Conservation (phyloP, 2,797 vertebrate genomes). For the Sphenodon punctatus region DNA sequence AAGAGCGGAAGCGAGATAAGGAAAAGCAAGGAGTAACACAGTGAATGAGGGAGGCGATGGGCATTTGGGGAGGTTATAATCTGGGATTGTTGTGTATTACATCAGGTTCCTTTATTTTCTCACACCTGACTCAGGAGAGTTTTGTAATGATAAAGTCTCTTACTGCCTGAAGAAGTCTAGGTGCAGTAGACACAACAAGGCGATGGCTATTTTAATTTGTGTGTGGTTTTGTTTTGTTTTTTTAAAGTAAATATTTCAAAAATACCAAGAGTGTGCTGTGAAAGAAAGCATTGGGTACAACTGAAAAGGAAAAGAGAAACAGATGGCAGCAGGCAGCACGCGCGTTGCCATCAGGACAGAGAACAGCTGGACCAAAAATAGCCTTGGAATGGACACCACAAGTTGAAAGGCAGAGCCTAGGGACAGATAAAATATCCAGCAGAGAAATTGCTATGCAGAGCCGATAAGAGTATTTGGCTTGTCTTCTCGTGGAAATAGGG, state of each 20-base stretch:
- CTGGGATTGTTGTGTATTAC: neutral
- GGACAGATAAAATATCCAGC: slow-evolving; percentile 30
- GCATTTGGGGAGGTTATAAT: neutral
- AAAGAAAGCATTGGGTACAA: slow-evolving; percentile 8
- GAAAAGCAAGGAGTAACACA: neutral
- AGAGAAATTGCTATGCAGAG: slow-evolving; percentile 17
- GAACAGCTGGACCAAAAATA: slow-evolving; percentile 58
- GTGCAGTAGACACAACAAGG: neutral
- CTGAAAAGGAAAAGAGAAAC: slow-evolving; percentile 13
- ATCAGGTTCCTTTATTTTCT: slow-evolving; percentile 7
- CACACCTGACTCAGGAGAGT: slow-evolving; percentile 2
- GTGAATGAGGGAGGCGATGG: neutral
- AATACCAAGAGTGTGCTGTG: neutral
- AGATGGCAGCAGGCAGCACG: slow-evolving; percentile 32
- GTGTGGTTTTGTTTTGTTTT: too few species aligned
- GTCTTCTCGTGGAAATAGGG: slow-evolving; percentile 17
- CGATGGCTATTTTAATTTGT: slow-evolving; percentile 1
- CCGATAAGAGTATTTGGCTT: slow-evolving; percentile 20
- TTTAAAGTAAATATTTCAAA: neutral
- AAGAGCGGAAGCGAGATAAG: neutral
- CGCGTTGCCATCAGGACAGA: slow-evolving; percentile 27
- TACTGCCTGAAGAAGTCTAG: neutral
- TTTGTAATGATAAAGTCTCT: slow-evolving; percentile 12
- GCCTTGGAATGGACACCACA: slow-evolving; percentile 50
- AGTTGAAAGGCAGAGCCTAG: slow-evolving; percentile 22